Percentiles rank a stretch among this genome's conserved stretches.
Conservation (phyloP, 2,113 vertebrate species). For the Oenanthe oenanthe region DNA sequence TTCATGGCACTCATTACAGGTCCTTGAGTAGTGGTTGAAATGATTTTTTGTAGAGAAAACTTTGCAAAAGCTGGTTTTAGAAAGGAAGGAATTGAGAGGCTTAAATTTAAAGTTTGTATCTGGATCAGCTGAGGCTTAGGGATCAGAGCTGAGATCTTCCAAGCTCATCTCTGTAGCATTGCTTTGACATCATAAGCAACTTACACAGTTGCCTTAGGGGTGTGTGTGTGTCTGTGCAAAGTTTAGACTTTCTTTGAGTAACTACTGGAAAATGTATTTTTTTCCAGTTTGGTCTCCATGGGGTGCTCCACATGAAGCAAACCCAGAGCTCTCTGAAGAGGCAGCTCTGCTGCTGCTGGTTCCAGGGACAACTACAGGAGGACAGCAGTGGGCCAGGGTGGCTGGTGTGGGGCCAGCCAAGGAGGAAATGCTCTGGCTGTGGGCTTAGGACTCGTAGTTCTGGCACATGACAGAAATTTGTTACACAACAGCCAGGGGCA, state of each 20-base stretch:
- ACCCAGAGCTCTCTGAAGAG: too few species aligned
- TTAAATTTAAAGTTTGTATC: neutral
- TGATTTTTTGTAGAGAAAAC: neutral
- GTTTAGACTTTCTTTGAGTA: neutral
- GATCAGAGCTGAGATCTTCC: neutral
- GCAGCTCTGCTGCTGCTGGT: neutral
- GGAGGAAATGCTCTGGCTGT: neutral
- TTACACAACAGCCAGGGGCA: neutral
- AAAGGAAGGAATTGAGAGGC: neutral
- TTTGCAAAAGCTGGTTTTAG: neutral
- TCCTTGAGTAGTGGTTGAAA: neutral
- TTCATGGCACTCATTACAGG: neutral
- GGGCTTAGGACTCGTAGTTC: accelerated
- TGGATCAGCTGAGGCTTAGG: neutral
- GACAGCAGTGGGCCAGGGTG: accelerated
- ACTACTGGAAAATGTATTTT: accelerated
- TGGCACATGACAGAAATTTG: accelerated
- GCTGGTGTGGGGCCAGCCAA: accelerated
- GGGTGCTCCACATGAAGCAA: neutral
- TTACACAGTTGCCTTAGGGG: neutral
- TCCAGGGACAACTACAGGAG: neutral
- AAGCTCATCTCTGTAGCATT: neutral
- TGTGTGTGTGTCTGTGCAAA: neutral
- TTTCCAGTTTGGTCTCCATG: neutral
- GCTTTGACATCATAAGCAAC: neutral